These are phyloP conservation scores for Heteromurus nitidus DNA, from an alignment of 2,888 invertebrate genomes.

Conservation along the genomic window DNA sequence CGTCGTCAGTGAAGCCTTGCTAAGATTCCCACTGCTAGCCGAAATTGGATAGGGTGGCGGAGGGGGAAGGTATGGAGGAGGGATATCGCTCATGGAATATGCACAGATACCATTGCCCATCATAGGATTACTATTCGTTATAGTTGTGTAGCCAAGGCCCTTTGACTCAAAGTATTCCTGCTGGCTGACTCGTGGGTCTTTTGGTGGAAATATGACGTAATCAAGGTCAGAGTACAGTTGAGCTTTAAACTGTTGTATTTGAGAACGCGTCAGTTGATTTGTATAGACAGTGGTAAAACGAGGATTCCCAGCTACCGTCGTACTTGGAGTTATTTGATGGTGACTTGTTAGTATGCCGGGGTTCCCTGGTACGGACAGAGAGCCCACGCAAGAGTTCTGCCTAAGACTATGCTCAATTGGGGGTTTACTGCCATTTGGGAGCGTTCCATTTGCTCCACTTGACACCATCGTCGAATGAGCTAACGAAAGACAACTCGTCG, in stretches of 20 bases:
- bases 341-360: conserved; percentile 27
- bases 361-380: conserved; percentile 38
- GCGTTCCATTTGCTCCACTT: conserved; percentile 11
- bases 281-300: conserved; percentile 73
- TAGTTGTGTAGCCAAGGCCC: conserved; percentile 76
- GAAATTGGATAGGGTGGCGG: conserved; percentile 63
- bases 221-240: conserved; percentile 93
- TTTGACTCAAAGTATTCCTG: conserved; percentile 94
- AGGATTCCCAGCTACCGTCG: conserved; percentile 51
- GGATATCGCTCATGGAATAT: conserved; percentile 73
- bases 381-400: conserved; percentile 51
- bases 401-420: conserved; percentile 39
- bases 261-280: conserved; percentile 82
- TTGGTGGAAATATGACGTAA: conserved; percentile 92
- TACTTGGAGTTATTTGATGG: conserved; percentile 44
- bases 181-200: conserved; percentile 91
- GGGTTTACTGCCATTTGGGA: conserved; percentile 24
- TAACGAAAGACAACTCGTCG: conserved; percentile 67
- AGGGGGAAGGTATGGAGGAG: conserved; percentile 76
- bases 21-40: conserved; percentile 45
- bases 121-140: conserved; percentile 76
- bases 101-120: conserved; percentile 80
- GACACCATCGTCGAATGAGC: conserved; percentile 35
- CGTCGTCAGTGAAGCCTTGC: conserved; percentile 10
- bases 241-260: conserved; percentile 90